Percentiles rank a stretch among this genome's conserved stretches.
phyloP scores from a whole-genome alignment of 2,113 vertebrate genomes.

The Ammodramus savannarum region DNA sequence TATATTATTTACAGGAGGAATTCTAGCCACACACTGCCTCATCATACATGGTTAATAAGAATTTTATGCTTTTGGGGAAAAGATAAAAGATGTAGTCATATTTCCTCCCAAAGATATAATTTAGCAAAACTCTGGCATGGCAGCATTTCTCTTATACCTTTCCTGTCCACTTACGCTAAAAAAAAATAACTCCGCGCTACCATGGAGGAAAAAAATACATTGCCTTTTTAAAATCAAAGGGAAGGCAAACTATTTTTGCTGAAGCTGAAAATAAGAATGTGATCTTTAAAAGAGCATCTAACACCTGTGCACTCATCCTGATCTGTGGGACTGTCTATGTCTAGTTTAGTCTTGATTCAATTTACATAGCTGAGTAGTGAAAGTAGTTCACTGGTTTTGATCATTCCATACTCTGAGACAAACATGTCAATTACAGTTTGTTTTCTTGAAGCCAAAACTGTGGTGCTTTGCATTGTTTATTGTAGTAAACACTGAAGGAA shows the following conservation, averaged over 20 bases:
- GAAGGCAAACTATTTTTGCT: not conserved
- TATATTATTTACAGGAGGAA: not conserved
- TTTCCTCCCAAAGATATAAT: not conserved
- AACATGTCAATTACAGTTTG: conserved; percentile 57
- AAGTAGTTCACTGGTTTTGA: conserved; percentile 43
- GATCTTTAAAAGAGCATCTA: not conserved
- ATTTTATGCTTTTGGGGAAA: not conserved
- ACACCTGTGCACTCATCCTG: not conserved
- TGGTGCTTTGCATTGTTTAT: conserved; percentile 44
- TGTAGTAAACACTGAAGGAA: conserved; percentile 17
- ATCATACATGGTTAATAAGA: not conserved
- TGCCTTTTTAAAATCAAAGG: not conserved
- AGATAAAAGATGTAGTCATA: not conserved
- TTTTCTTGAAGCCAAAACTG: conserved; percentile 40
- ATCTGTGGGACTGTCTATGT: not conserved
- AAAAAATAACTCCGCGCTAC: rapidly evolving
- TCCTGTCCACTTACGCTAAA: not conserved
- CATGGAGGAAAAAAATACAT: not conserved
- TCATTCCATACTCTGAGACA: conserved; percentile 30
- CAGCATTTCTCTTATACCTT: not conserved
- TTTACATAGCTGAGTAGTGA: not conserved
- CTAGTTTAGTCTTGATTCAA: not conserved
- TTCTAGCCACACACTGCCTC: not conserved
- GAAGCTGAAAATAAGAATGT: not conserved
- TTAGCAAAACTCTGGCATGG: not conserved